Conservation (phyloP, 2,797 vertebrate species). For the Liparis tanakae region DNA sequence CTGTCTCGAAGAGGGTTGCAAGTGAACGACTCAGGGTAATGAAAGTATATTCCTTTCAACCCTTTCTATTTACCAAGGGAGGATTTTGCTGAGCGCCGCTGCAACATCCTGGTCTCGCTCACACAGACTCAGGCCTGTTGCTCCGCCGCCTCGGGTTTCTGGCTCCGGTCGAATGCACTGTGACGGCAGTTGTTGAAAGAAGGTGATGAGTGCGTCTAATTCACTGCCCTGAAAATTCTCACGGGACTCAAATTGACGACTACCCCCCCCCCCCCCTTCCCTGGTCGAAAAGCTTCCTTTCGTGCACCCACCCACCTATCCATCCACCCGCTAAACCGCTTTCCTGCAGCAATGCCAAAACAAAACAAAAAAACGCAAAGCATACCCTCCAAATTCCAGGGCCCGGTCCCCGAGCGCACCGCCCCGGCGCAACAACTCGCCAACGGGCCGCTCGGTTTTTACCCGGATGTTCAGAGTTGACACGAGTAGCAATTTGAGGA, state of each 20-base stretch:
- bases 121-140: constrained; percentile 34
- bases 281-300: constrained; percentile 17
- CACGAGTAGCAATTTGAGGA: constrained; percentile 70
- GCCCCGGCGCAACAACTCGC: constrained; percentile 33
- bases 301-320: background rate
- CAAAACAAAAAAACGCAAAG: background rate
- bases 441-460: constrained; percentile 54
- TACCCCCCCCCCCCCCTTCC: no score
- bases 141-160: background rate
- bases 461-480: constrained; percentile 58
- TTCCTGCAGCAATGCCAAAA: constrained; percentile 16
- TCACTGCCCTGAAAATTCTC: background rate
- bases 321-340: background rate
- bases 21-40: constrained; percentile 52
- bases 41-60: constrained; percentile 67
- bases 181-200: constrained; percentile 3
- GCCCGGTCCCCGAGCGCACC: constrained; percentile 25
- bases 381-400: constrained; percentile 19
- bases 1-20: constrained; percentile 58
- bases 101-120: constrained; percentile 43
- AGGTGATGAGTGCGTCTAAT: background rate
- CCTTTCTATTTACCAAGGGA: constrained; percentile 66
- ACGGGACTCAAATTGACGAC: constrained; percentile 17
- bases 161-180: constrained; percentile 17
- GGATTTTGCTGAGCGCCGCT: constrained; percentile 42